Evolutionary conservation across 2,888 invertebrate genomes (phyloP).

Genomic region (Rotaria magnacalcarata): DNA sequence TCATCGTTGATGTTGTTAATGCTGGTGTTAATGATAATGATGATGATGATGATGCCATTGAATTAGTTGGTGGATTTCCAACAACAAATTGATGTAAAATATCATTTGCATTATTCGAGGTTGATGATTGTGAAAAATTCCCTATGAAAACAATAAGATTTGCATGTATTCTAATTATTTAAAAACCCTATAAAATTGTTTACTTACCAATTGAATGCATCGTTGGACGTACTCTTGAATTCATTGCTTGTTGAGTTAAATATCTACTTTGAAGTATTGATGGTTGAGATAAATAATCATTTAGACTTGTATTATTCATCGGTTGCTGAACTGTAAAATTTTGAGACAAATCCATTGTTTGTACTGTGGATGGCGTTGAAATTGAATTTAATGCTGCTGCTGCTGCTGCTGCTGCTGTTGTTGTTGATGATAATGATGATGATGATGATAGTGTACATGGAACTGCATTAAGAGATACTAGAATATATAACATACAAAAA

Average conservation of each 20-base stretch:
- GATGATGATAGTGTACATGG: background rate
- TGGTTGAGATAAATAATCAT: background rate
- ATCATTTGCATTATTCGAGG: background rate
- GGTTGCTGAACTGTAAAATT: background rate
- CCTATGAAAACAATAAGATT: background rate
- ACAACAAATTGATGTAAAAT: background rate
- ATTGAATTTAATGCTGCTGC: background rate
- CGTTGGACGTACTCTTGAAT: background rate
- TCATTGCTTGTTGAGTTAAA: background rate
- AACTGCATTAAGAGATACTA: background rate
- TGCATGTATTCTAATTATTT: no score
- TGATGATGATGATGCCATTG: background rate
- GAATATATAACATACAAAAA: background rate
- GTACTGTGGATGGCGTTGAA: background rate
- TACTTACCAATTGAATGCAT: background rate
- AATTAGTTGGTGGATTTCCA: background rate
- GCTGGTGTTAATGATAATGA: background rate
- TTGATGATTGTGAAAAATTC: background rate
- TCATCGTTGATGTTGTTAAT: background rate
- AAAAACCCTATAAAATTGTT: background rate
- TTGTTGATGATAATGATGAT: no score
- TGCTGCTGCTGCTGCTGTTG: background rate
- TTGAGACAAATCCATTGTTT: background rate
- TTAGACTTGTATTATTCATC: background rate
- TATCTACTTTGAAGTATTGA: background rate